Base-by-base conservation (phyloP, 2,888 invertebrate genomes). In the Trissolcus japonicus region DNA sequence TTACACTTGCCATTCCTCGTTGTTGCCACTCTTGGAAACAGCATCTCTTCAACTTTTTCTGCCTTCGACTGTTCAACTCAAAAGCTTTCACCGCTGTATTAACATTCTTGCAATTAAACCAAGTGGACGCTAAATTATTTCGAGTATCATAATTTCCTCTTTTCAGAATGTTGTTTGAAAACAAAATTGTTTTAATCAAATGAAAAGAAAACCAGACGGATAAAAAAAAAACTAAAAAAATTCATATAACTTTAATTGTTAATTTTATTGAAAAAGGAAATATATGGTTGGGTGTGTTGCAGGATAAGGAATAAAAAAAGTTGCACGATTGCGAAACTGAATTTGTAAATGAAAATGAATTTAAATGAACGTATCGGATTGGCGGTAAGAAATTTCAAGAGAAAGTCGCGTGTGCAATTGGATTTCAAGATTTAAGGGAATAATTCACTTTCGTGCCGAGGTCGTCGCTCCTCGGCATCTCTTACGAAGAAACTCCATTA, bases 401-500 rank as follows among this genome's bases (percentile, higher is more conserved):
- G 76, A 76, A 76, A 76, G 76, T 76, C 50, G 61, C 46, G 67
- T 40, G 56, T 21, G 55, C 71, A 60, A 72, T 62, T 41, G 67
- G 72, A 53, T 67, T 67, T 67, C 59, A 59, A 67, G 67, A 72
- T 76, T 76, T 72, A 63, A 76, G 65, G 72, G 67, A 67, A 76
- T 76, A 59, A 67, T 76, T 76, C 72, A 72, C 76, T 76, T 76
- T 76, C 76, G 57, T 72, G 71, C 11, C 14, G 51, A 57, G 76
- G 66, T 76, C 67, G 69, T 65, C 50, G 71, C 50, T 69, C 75
- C 62, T 62, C 21, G 19, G 55, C 53, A 74, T 74, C 67, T 62
- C 29, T 65, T 76, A 76, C 69, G 56, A 61, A 65, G 76, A 65
- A 76, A 60, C 65, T 76, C 69, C 76, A 76, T 76, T 76, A 76